Evolutionary conservation across 2,888 invertebrate genomes (phyloP), one percentile per base, ranked within the genome.

Genomic region (Nowickia ferox): DNA sequence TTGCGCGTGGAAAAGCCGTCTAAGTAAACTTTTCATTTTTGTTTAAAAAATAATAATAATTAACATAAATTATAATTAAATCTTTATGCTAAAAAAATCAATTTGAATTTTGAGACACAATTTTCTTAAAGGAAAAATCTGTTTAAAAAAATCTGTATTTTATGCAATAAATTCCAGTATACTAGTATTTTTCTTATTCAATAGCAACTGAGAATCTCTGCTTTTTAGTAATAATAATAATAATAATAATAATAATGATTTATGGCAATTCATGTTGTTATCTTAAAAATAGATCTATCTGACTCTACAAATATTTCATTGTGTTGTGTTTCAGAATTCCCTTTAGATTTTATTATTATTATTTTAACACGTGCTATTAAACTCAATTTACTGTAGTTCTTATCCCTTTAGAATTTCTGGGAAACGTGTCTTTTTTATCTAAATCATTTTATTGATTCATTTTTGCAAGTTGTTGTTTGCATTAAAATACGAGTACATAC

Each of bases 341-440:
- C 9, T 15, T 42, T 55, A 15, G 22, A 44, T 69, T 44, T 69
- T 6, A n/a, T 15, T 72, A 46, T 46, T 65, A 30, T 30, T 30
- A 30, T 30, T 65, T 61, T 40, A 38, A 40, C 61, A 61, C 61
- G 61, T 61, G 61, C 46, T 59, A 22, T 46, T 53, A 15, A 53
- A 53, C 48, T 40, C 38, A 61, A 63, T 51, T 38, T 15, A 11
- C 51, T 51, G 46, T 6, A 9, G 17, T 42, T 2, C 38, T 30
- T 30, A 6, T 30, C n/a, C 9, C 40, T 61, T 42, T 1, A 40
- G 9, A 38, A n/a, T 38, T 38, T 46, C 30, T 46, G 10, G 63
- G 22, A 19, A 51, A 63, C 22, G 75, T 63, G 40, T 42, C 2
- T 38, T 63, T 38, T 6, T 42, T 42, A 61, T 61, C 61, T 42